These are phyloP conservation scores for Morphnarchus princeps DNA, from an alignment of 2,113 vertebrate genomes.

Conservation along the genomic window DNA sequence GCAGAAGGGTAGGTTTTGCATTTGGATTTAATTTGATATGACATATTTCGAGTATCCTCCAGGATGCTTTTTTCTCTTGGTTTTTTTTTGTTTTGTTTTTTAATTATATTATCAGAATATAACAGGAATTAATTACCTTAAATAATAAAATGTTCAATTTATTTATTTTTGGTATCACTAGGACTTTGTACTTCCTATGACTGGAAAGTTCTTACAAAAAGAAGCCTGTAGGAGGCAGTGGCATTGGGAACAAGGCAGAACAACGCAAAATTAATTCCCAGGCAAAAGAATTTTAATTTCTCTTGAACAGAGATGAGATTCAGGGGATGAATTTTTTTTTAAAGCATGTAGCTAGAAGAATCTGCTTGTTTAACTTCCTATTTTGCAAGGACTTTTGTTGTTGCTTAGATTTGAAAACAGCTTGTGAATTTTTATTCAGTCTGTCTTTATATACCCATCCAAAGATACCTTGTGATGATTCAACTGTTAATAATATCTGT, in stretches of 20 bases:
- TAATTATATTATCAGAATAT: background rate
- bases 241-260: background rate
- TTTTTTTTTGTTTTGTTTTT: background rate
- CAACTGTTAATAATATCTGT: background rate
- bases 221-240: background rate
- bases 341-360: background rate
- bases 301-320: background rate
- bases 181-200: background rate
- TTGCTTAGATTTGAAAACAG: background rate
- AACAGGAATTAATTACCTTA: background rate
- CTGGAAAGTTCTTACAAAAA: background rate
- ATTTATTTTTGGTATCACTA: background rate
- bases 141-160: background rate
- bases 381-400: background rate
- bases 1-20: background rate
- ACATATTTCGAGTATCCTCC: background rate
- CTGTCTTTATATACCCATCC: background rate
- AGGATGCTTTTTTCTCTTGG: background rate
- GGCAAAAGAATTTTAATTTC: background rate
- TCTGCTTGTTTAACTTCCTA: background rate
- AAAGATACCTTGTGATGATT: conserved; percentile 14
- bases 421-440: background rate
- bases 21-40: background rate
- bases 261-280: background rate
- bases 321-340: background rate